Evolutionary conservation across 2,113 vertebrate genomes (phyloP), one percentile per base, ranked within the genome.

Genomic region (Euleptes europaea): DNA sequence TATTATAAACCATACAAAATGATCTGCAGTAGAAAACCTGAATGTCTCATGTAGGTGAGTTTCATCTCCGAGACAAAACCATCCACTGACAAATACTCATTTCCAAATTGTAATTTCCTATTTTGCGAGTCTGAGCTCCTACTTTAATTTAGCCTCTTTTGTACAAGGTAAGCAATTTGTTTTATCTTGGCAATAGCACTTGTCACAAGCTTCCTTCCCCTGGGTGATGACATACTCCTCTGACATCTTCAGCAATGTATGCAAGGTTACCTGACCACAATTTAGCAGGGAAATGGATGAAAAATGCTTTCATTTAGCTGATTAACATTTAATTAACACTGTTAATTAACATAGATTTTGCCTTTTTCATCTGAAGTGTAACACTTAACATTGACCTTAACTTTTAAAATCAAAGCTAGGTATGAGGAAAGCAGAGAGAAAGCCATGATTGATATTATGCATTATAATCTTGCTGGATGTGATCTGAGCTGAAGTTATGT

Each of bases 251-350:
- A 93, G 92, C 94, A 94, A 89, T 88, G 88, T 80, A 91, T 92
- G 93, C 86, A 84, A 94, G 84, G 94, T 94, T 93, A 94, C 89
- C 93, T 95, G 93, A 87, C 85, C 93, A 89, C 95, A 95, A 94
- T 95, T 96, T 96, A 92, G 89, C 2, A 0, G 81, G 42, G 87
- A 94, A 94, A 86, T 92, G 90, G 90, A 94, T 96, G 95, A 96
- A 95, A 96, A 96, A 95, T 95, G 94, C 91, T 93, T 95, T 96
- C 91, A 95, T 95, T 95, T 95, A 94, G 94, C 94, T 95, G 93
- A 96, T 96, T 96, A 96, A 95, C 94, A 96, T 95, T 95, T 96
- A 95, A 96, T 96, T 97, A 96, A 95, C 95, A 95, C 91, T 94
- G 92, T 96, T 96, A 96, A 96, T 96, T 96, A 96, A 95, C 94